Conservation (phyloP, 2,888 invertebrate species). For the Eupithecia subumbrata region DNA sequence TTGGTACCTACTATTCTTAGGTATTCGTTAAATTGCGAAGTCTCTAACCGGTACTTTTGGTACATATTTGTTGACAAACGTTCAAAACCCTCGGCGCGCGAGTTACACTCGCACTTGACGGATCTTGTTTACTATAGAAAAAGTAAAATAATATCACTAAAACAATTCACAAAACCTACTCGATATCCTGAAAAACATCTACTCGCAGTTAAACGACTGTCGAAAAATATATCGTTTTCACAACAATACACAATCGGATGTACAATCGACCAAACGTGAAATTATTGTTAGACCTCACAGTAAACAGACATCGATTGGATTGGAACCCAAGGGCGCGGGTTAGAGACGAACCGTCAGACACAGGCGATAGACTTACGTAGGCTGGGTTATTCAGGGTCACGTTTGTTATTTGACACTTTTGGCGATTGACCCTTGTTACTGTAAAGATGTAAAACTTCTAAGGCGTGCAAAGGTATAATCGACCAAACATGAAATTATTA, state of each 20-base stretch:
- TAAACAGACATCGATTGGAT: conserved; percentile 44
- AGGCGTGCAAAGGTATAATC: not conserved
- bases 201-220: too few relatives aligned
- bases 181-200: too few relatives aligned
- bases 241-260: not conserved
- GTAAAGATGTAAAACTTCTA: too few relatives aligned
- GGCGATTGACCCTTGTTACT: not conserved
- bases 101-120: too few relatives aligned
- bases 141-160: too few relatives aligned
- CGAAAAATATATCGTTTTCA: not conserved
- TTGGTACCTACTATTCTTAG: too few relatives aligned
- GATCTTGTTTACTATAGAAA: too few relatives aligned
- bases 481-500: conserved; percentile 12
- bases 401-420: not conserved
- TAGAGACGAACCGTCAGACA: conserved; percentile 52
- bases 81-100: too few relatives aligned
- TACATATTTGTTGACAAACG: too few relatives aligned
- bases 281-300: conserved; percentile 22
- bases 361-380: conserved; percentile 14
- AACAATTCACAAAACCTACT: too few relatives aligned
- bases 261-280: not conserved
- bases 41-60: too few relatives aligned
- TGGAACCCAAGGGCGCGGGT: conserved; percentile 50
- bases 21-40: too few relatives aligned
- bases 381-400: not conserved